Evolutionary conservation across 2,797 vertebrate genomes (phyloP), one percentile per base, ranked within the genome.

Genomic region (Gambelia wislizenii): DNA sequence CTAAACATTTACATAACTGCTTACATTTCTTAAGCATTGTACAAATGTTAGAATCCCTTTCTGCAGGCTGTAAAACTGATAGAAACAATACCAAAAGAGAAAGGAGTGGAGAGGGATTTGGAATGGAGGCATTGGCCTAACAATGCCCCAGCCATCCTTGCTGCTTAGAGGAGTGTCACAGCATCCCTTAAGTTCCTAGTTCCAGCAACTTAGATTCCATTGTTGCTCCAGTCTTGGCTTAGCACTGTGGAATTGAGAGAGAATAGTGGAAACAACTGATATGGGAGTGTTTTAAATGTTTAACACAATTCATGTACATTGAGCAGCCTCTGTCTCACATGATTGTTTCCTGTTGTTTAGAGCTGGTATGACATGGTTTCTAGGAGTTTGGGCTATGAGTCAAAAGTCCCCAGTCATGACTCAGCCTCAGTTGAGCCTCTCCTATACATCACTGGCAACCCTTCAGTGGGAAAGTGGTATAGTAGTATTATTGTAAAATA

Each of bases 291-390:
- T 52, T 33, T 72, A 52, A 64, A 72, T 7, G 39, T 52, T 25
- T 64, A 47, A n/a, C n/a, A n/a, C n/a, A n/a, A 47, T 82, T 74
- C 54, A 36, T 16, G 44, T 49, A 75, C 30, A 30, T 52, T 33
- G 39, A 64, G 20, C 6, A 64, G 54, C 30, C 74, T 88, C 64
- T 49, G 70, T 52, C 13, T 39, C 72, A 42, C 56, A 7, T 49
- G 64, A 67, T 76, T 61, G 49, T 49, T 87, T 87, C 85, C 77
- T 69, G 74, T 80, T 61, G 54, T 83, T 78, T 78, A 69, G 74
- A 69, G 8, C 47, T 44, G 30, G 47, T 56, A 30, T 44, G 39
- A 36, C 30, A 16, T 27, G 74, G 47, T 59, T 87, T 42, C 67
- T 74, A 81, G n/a, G 79, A 64, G 69, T 69, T 27, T 44, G 86